Evolutionary conservation across 2,113 vertebrate genomes (phyloP).

Genomic region (Scophthalmus maximus): DNA sequence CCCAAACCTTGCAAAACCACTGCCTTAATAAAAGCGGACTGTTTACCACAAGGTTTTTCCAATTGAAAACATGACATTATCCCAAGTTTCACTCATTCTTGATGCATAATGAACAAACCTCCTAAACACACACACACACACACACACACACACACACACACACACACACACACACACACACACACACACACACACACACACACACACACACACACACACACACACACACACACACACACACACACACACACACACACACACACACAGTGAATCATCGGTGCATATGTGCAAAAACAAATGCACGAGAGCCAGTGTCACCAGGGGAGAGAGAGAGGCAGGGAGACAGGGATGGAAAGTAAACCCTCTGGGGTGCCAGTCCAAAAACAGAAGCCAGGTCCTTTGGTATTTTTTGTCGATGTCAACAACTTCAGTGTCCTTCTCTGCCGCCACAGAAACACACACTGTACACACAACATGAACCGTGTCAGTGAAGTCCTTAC

Average conservation of each 20-base stretch:
- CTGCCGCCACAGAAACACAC: constrained; percentile 11
- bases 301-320: background rate
- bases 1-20: constrained; percentile 30
- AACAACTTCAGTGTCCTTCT: constrained; percentile 50
- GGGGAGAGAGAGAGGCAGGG: constrained; percentile 8
- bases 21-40: background rate
- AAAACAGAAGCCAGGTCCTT: constrained; percentile 45
- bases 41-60: constrained; percentile 19
- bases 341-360: constrained; percentile 22
- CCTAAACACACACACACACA: background rate
- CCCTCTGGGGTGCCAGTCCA: constrained; percentile 44
- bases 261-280: background rate
- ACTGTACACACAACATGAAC: background rate
- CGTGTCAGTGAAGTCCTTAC: background rate
- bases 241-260: background rate
- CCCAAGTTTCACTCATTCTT: background rate
- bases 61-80: background rate
- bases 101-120: background rate
- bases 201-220: background rate
- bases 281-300: constrained; percentile 31
- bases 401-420: constrained; percentile 62
- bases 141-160: background rate
- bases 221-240: background rate
- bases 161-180: background rate
- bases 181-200: background rate